Evolutionary conservation across 2,797 vertebrate genomes (phyloP).

Genomic region (Chaetophractus vellerosus): DNA sequence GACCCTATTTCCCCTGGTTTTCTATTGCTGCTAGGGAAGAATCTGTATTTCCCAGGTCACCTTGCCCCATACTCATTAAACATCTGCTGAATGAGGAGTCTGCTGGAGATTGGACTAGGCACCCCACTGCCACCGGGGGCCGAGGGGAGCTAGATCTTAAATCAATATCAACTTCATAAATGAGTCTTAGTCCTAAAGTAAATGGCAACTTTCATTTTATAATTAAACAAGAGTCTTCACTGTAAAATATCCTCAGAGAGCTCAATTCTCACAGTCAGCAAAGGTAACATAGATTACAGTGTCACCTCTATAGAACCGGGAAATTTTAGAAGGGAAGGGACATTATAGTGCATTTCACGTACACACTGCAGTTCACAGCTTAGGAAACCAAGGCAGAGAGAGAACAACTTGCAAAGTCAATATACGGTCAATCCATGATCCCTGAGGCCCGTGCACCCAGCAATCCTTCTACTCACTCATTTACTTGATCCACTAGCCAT

Average conservation of each 20-base stretch:
- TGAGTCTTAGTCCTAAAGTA: background rate
- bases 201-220: slow-evolving; percentile 11
- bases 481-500: background rate
- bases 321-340: slow-evolving; percentile 7
- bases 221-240: slow-evolving; percentile 39
- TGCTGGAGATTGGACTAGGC: background rate
- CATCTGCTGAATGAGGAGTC: background rate
- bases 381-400: slow-evolving; percentile 9
- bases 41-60: background rate
- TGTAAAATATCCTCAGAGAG: slow-evolving; percentile 46
- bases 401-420: slow-evolving; percentile 32
- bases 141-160: background rate
- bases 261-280: background rate
- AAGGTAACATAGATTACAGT: background rate
- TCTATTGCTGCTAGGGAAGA: background rate
- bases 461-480: background rate
- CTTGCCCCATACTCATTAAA: background rate
- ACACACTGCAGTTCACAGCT: slow-evolving; percentile 8
- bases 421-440: background rate
- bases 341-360: background rate
- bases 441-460: background rate
- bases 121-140: background rate
- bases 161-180: background rate
- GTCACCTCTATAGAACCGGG: background rate
- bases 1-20: background rate